These are phyloP conservation scores for Stichopus horrens DNA, from an alignment of 53 echinoderm and acorn worm species.

Conservation along the genomic window DNA sequence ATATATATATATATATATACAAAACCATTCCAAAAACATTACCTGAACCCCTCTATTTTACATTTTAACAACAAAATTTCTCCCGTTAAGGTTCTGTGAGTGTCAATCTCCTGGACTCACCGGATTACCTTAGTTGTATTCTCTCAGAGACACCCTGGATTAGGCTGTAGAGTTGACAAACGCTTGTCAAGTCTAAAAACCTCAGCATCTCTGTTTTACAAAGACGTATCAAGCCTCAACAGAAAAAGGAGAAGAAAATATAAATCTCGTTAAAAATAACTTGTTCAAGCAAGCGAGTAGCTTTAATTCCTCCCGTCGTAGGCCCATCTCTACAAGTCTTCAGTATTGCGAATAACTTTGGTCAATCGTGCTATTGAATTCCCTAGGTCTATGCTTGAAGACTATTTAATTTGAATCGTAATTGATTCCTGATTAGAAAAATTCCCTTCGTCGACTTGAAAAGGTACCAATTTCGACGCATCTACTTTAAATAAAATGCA, in stretches of 20 bases:
- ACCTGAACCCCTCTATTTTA: not conserved
- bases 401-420: constrained; percentile 40
- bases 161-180: not conserved
- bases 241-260: not conserved
- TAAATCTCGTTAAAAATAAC: constrained; percentile 38
- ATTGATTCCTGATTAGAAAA: constrained; percentile 43
- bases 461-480: constrained; percentile 34
- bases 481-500: constrained; percentile 40
- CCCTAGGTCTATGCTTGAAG: constrained; percentile 18
- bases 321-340: constrained; percentile 33
- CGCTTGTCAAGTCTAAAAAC: not conserved
- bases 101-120: not conserved
- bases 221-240: not conserved
- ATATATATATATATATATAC: too few relatives aligned
- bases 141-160: not conserved
- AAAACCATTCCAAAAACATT: too few relatives aligned
- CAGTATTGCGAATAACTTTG: not conserved
- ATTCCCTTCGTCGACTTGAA: constrained; percentile 25
- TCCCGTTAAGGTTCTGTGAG: not conserved
- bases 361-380: constrained; percentile 13
- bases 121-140: not conserved
- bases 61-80: not conserved
- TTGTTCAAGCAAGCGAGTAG: not conserved
- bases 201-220: constrained; percentile 5
- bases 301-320: not conserved